Base-by-base conservation (phyloP, 1,140 invertebrate species). In the Uloborus diversus region DNA sequence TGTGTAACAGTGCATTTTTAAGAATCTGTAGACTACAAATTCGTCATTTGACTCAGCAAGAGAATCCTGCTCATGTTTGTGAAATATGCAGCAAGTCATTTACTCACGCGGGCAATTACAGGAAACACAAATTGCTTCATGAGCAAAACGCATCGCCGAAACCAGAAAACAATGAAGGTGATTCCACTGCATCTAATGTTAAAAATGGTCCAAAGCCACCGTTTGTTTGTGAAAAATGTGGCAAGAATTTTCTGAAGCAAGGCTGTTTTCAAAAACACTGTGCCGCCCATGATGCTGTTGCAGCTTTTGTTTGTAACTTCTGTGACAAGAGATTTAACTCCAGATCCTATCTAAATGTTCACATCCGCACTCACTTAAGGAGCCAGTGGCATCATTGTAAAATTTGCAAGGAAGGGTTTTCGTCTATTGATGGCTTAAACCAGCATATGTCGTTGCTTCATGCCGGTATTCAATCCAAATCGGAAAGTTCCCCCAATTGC, bases 41-140 rank as follows among this genome's bases (percentile, higher is more conserved):
- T 13, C 87, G 88, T 84, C 89, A 90, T 71, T 80, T 89, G 17
- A 88, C 89, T 2, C 88, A 89, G 75, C 88, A 87, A 32, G 89
- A 89, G 79, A 88, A 89, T 81, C 89, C 89, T 82, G 88, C 88
- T 47, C 89, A 89, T 84, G 87, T 88, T 85, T 86, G 85, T 79
- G 82, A 84, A 70, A 81, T 83, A 14, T 86, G 85, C 70, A 82
- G 83, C 1, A 82, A 82, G 32, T 81, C 83, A 3, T 86, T 86
- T 47, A 84, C 82, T 32, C 84, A 85, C 64, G 78, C 78, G 35
- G 78, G 78, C 2, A 80, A 80, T 35, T 49, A 56, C 3, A 64
- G 23, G 30, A 80, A 71, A 23, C 78, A 80, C 47, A 62, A 37
- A 32, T 28, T 64, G 14, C 11, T 81, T 4, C 73, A 79, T 64